These are phyloP conservation scores for Glandiceps talaboti DNA, from an alignment of 53 echinoderm and acorn worm species.

Conservation along the genomic window DNA sequence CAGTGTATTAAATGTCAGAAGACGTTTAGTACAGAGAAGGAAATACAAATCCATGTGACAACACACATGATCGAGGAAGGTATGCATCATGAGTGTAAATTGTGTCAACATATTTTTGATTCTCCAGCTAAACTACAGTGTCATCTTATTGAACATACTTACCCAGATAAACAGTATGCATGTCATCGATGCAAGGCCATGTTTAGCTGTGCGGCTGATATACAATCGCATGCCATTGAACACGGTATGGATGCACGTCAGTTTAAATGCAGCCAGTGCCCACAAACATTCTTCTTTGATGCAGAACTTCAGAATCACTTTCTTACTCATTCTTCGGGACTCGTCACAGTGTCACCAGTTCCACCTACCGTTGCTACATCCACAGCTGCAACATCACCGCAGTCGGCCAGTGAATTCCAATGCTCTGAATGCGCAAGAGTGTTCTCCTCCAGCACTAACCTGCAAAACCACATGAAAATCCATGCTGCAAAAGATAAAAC, in stretches of 20 bases:
- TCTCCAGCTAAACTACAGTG: slow-evolving; percentile 97
- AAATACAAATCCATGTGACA: slow-evolving; percentile 92
- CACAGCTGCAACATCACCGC: slow-evolving; percentile 26
- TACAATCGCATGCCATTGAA: slow-evolving; percentile 88
- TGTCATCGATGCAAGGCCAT: slow-evolving; percentile 76
- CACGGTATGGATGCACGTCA: slow-evolving; percentile 94
- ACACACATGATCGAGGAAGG: slow-evolving; percentile 92
- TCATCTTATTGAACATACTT: slow-evolving; percentile 90
- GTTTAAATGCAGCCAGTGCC: slow-evolving; percentile 80
- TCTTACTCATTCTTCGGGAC: background rate
- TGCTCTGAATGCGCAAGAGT: slow-evolving; percentile 74
- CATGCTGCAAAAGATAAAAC: slow-evolving; percentile 55
- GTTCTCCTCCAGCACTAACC: slow-evolving; percentile 61
- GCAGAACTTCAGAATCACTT: slow-evolving; percentile 68
- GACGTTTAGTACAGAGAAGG: slow-evolving; percentile 84
- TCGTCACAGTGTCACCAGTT: background rate
- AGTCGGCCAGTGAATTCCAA: slow-evolving; percentile 45
- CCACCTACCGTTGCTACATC: background rate
- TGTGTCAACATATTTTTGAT: slow-evolving; percentile 83
- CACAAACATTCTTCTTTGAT: slow-evolving; percentile 89
- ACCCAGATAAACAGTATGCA: slow-evolving; percentile 66
- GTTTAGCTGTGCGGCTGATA: slow-evolving; percentile 85
- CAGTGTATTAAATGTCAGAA: slow-evolving; percentile 98
- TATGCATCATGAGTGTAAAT: slow-evolving; percentile 84
- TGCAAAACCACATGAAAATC: slow-evolving; percentile 68